Percentiles rank a stretch among this genome's conserved stretches.
Evolutionary conservation across 2,113 vertebrate species (phyloP).

Genomic region (Proteles cristata): DNA sequence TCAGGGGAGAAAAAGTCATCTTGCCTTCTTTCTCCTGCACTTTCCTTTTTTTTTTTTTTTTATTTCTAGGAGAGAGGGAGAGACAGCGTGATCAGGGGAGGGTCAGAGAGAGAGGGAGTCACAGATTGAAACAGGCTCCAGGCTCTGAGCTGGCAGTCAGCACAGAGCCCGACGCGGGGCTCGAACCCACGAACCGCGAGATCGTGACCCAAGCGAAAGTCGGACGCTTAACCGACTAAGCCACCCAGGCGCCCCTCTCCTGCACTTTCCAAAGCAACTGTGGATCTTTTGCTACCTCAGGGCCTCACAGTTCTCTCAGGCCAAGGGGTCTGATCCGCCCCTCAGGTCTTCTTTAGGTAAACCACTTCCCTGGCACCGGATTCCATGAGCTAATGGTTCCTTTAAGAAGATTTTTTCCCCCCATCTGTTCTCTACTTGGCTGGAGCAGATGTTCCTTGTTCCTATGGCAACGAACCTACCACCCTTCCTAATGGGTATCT

Average conservation of each 20-base stretch:
- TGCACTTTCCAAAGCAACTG: neutral
- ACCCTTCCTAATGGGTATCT: slow-evolving; percentile 17
- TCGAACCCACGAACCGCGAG: too few species aligned
- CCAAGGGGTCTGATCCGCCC: neutral
- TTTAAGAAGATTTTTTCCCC: slow-evolving; percentile 19
- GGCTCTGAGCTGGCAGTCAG: too few species aligned
- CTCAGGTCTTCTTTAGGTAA: slow-evolving; percentile 1
- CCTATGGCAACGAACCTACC: slow-evolving; percentile 68
- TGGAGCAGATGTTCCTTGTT: slow-evolving; percentile 68
- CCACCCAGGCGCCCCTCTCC: too few species aligned
- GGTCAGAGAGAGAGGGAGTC: too few species aligned
- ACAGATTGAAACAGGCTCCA: too few species aligned
- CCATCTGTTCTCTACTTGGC: slow-evolving; percentile 58
- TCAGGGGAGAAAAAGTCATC: neutral
- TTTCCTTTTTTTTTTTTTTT: too few species aligned
- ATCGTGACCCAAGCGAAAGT: too few species aligned
- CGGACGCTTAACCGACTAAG: too few species aligned
- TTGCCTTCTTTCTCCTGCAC: neutral
- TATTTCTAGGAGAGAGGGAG: too few species aligned
- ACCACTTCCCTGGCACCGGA: neutral
- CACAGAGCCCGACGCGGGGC: too few species aligned
- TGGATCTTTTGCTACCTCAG: neutral
- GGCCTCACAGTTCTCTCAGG: neutral
- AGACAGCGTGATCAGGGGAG: too few species aligned
- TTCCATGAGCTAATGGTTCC: neutral